phyloP scores from a whole-genome alignment of 2,797 vertebrate species.

The Peromyscus melanophrys region DNA sequence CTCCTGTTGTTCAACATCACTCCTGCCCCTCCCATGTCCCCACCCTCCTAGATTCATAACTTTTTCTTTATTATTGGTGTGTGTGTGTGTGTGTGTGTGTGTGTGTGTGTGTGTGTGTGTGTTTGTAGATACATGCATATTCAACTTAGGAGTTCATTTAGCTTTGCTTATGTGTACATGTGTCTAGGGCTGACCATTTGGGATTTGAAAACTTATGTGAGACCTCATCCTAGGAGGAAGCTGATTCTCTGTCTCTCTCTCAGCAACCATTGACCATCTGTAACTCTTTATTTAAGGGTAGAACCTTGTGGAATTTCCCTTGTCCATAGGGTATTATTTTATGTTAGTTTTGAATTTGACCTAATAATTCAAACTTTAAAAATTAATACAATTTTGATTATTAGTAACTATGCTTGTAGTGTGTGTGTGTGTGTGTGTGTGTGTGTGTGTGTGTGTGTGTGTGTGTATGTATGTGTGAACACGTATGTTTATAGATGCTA shows the following conservation, averaged over 20 bases:
- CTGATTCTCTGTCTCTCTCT: not conserved
- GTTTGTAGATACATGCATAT: not conserved
- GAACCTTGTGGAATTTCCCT: not conserved
- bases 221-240: not conserved
- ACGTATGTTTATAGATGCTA: not conserved
- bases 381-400: not conserved
- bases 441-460: no score
- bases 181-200: not conserved
- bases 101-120: not conserved
- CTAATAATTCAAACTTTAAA: conserved; percentile 13
- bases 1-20: not conserved
- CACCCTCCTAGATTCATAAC: not conserved
- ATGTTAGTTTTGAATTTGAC: conserved; percentile 36
- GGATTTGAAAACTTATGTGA: not conserved
- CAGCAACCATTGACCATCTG: not conserved
- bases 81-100: not conserved
- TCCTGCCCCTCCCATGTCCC: no score
- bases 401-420: not conserved
- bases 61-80: not conserved
- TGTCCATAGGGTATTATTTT: not conserved
- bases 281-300: not conserved
- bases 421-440: not conserved
- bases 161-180: not conserved
- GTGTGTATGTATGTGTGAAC: not conserved
- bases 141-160: not conserved